Evolutionary conservation across 2,888 invertebrate genomes (phyloP).

Genomic region (Cosmia trapezina): DNA sequence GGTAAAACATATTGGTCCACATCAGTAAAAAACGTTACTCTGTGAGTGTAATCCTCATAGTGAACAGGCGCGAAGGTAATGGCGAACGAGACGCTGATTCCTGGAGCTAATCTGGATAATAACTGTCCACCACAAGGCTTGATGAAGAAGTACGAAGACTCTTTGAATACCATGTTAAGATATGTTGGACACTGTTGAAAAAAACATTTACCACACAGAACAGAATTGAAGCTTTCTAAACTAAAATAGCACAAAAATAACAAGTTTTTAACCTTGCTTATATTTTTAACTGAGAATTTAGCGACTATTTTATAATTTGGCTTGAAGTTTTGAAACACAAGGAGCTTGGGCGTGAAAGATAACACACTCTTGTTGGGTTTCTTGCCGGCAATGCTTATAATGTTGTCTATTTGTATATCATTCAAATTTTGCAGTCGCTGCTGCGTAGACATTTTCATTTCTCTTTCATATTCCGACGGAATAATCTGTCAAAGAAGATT

Average conservation of each 20-base stretch:
- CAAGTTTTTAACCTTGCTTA: constrained; percentile 83
- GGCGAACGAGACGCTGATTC: constrained; percentile 91
- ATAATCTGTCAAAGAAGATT: constrained; percentile 70
- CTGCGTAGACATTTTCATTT: constrained; percentile 81
- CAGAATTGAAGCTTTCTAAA: neutral
- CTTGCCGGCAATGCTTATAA: constrained; percentile 68
- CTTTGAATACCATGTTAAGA: constrained; percentile 86
- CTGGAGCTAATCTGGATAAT: constrained; percentile 92
- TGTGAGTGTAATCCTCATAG: constrained; percentile 89
- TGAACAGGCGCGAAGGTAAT: constrained; percentile 91
- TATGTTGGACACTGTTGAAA: constrained; percentile 86
- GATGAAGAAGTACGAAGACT: constrained; percentile 88
- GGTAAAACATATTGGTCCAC: constrained; percentile 89
- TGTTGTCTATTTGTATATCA: constrained; percentile 78
- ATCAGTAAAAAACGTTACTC: constrained; percentile 89
- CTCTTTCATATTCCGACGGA: constrained; percentile 83
- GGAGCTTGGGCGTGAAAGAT: constrained; percentile 86
- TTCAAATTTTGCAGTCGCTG: constrained; percentile 80
- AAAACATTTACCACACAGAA: constrained; percentile 12
- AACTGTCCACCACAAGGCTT: constrained; percentile 82
- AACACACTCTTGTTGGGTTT: constrained; percentile 73
- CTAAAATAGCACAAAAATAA: constrained; percentile 13
- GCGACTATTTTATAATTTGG: constrained; percentile 87
- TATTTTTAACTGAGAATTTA: constrained; percentile 90
- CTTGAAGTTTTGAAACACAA: constrained; percentile 91